Conservation (phyloP, 2,888 invertebrate genomes). For the Operophtera brumata region DNA sequence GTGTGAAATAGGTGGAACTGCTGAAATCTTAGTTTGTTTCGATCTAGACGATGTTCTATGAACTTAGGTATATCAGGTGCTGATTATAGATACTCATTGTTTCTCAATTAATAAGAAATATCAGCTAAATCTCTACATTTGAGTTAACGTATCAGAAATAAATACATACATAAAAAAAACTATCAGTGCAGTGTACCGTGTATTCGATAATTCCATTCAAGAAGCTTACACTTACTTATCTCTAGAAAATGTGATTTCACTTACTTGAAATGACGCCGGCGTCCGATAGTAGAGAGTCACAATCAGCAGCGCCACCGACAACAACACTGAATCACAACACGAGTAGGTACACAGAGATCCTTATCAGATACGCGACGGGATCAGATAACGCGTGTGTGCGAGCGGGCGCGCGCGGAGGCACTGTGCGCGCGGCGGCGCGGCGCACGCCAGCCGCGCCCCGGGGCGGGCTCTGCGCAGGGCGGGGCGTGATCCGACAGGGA, state of each 20-base stretch:
- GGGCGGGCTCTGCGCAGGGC: conserved; percentile 31
- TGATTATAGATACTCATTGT: no score
- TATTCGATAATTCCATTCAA: background rate
- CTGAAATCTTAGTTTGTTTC: no score
- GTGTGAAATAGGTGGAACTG: no score
- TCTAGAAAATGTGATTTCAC: background rate
- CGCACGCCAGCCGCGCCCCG: conserved; percentile 22
- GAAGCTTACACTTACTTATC: background rate
- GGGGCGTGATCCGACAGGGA: conserved; percentile 4
- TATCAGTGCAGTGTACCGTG: no score
- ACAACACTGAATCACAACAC: conserved; percentile 37
- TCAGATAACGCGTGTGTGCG: conserved; percentile 46
- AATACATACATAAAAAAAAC: no score
- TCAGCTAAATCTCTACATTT: no score
- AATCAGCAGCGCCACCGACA: conserved; percentile 13
- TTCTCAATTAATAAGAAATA: no score
- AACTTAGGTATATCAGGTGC: no score
- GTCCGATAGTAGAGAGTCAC: conserved; percentile 16
- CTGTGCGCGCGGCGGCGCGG: conserved; percentile 38
- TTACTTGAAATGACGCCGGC: conserved; percentile 7
- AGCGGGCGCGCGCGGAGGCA: conserved; percentile 52
- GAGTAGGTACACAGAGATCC: conserved; percentile 33
- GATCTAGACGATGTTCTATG: no score
- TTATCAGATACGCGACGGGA: conserved; percentile 34
- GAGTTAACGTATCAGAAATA: no score